A percentile compares a stretch with the other conserved stretches of the same genome.
Evolutionary conservation across 2,113 vertebrate genomes (phyloP).

Genomic region (Dinomys branickii): DNA sequence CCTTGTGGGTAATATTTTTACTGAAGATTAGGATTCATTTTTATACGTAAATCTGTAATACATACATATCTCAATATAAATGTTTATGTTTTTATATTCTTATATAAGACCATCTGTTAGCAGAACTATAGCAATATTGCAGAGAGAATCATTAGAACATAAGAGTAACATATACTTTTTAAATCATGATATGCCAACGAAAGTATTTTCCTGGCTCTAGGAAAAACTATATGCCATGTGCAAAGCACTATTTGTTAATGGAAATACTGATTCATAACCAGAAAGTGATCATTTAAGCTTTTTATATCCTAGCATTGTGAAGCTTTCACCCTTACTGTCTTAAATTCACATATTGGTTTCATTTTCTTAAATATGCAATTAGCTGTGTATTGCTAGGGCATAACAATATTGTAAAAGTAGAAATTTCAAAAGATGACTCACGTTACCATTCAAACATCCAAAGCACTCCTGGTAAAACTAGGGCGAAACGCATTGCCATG

Average conservation of each 20-base stretch:
- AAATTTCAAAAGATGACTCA: background rate
- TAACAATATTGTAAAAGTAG: background rate
- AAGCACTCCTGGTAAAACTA: background rate
- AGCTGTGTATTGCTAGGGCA: background rate
- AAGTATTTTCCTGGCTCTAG: background rate
- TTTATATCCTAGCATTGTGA: background rate
- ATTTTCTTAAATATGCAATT: background rate
- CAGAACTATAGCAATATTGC: background rate
- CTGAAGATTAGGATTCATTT: background rate
- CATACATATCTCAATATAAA: background rate
- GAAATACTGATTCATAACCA: background rate
- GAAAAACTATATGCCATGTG: background rate
- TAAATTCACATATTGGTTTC: background rate
- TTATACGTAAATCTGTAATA: background rate
- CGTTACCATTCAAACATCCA: background rate
- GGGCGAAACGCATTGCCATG: background rate
- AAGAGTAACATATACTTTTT: background rate
- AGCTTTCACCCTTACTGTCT: background rate
- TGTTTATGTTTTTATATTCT: background rate
- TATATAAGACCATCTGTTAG: background rate
- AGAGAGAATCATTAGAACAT: background rate
- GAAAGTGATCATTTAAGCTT: background rate
- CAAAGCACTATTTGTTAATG: background rate
- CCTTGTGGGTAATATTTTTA: background rate
- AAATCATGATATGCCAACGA: background rate